phyloP scores from a whole-genome alignment of 2,888 invertebrate genomes.

The Callimorpha dominula region DNA sequence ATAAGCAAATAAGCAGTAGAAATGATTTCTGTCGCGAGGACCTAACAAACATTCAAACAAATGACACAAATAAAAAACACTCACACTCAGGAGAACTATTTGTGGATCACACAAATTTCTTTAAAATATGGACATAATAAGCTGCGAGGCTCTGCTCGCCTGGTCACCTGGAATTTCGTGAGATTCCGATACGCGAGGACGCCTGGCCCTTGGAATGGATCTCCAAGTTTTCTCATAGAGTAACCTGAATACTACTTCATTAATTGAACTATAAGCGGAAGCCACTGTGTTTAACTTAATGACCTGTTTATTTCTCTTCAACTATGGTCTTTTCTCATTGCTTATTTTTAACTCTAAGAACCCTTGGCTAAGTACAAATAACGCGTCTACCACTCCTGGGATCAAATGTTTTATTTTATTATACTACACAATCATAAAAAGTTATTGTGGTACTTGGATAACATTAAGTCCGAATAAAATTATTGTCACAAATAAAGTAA shows the following conservation, averaged over 20 bases:
- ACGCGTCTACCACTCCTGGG: background rate
- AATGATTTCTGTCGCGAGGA: too few relatives aligned
- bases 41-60: too few relatives aligned
- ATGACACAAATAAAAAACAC: too few relatives aligned
- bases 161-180: too few relatives aligned
- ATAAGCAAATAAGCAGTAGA: too few relatives aligned
- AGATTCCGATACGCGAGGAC: too few relatives aligned
- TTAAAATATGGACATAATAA: too few relatives aligned
- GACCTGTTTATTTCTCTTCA: background rate
- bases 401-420: slow-evolving; percentile 14
- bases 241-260: background rate
- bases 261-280: background rate
- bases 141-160: too few relatives aligned
- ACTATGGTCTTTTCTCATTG: background rate
- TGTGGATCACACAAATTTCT: too few relatives aligned
- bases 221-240: background rate
- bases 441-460: background rate
- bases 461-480: background rate
- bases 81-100: too few relatives aligned
- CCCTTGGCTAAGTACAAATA: background rate
- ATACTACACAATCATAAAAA: slow-evolving; percentile 1
- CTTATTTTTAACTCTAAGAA: background rate
- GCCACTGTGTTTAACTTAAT: background rate
- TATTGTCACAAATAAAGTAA: background rate
- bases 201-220: too few relatives aligned